Evolutionary conservation across 2,113 vertebrate genomes (phyloP).

Genomic region (Toxostoma redivivum): DNA sequence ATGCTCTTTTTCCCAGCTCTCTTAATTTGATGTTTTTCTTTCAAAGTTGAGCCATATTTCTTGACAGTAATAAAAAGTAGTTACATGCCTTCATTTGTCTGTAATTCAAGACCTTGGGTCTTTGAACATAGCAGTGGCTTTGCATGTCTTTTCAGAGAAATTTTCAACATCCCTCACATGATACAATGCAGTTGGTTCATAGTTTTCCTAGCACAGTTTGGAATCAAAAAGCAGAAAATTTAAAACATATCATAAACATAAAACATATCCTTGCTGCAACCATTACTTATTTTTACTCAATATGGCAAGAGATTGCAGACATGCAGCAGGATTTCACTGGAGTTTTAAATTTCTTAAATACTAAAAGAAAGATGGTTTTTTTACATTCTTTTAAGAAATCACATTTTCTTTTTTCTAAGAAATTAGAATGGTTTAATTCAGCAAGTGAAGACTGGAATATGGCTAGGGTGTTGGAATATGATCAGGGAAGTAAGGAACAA

Average conservation of each 20-base stretch:
- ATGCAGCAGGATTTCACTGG: background rate
- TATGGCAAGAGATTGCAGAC: background rate
- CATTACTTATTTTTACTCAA: background rate
- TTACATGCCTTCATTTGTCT: background rate
- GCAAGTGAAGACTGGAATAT: background rate
- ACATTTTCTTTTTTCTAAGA: background rate
- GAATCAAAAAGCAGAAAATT: background rate
- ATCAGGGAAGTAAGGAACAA: background rate
- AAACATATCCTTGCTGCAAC: background rate
- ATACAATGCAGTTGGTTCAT: background rate
- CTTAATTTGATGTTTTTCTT: background rate
- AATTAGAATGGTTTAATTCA: background rate
- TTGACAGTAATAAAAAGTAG: background rate
- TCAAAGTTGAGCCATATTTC: background rate
- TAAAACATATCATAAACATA: background rate
- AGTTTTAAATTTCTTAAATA: background rate
- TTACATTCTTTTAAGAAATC: background rate
- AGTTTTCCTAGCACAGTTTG: background rate
- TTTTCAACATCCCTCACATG: background rate
- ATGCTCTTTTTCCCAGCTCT: background rate
- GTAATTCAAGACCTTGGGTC: background rate
- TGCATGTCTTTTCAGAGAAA: background rate
- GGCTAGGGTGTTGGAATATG: background rate
- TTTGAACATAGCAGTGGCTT: background rate
- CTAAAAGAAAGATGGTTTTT: background rate